These are phyloP conservation scores for Porites lobata DNA, from an alignment of 92 coral and sea anemone species.

Conservation along the genomic window DNA sequence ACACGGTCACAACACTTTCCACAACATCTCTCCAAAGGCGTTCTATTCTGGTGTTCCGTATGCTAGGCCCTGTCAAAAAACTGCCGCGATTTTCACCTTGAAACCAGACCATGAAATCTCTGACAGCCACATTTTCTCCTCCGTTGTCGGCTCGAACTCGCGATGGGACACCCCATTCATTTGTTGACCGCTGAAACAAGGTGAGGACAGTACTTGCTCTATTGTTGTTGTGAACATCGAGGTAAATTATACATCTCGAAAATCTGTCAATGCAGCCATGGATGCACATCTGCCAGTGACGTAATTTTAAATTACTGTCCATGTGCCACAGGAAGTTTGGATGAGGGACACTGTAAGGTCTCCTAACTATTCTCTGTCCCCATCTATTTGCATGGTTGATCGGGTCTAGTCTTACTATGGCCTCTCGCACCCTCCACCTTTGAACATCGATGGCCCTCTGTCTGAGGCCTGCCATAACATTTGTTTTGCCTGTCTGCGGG, in stretches of 20 bases:
- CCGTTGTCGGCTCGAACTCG: constrained; percentile 66
- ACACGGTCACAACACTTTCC: constrained; percentile 31
- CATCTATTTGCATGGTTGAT: constrained; percentile 63
- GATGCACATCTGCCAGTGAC: constrained; percentile 59
- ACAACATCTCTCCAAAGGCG: constrained; percentile 74
- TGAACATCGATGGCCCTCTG: constrained; percentile 46
- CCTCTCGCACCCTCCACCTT: constrained; percentile 58
- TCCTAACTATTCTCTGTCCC: constrained; percentile 52
- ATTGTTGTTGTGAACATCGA: constrained; percentile 68
- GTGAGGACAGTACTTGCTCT: constrained; percentile 51
- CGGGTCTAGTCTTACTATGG: constrained; percentile 62
- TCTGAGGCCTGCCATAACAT: constrained; percentile 47
- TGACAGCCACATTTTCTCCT: constrained; percentile 68
- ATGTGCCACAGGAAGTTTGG: constrained; percentile 76
- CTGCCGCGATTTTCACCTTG: constrained; percentile 65
- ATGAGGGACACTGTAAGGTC: constrained; percentile 66
- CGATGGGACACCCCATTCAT: constrained; percentile 62
- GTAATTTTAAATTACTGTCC: constrained; percentile 50
- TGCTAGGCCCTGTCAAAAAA: constrained; percentile 65
- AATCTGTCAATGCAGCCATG: constrained; percentile 56
- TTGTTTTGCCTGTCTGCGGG: constrained; percentile 69
- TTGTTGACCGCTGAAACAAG: constrained; percentile 22
- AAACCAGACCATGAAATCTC: constrained; percentile 32
- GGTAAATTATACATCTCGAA: constrained; percentile 59
- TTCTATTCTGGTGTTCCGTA: constrained; percentile 61